Evolutionary conservation across 1,140 invertebrate genomes (phyloP).

Genomic region (Leptinotarsa defecta): DNA sequence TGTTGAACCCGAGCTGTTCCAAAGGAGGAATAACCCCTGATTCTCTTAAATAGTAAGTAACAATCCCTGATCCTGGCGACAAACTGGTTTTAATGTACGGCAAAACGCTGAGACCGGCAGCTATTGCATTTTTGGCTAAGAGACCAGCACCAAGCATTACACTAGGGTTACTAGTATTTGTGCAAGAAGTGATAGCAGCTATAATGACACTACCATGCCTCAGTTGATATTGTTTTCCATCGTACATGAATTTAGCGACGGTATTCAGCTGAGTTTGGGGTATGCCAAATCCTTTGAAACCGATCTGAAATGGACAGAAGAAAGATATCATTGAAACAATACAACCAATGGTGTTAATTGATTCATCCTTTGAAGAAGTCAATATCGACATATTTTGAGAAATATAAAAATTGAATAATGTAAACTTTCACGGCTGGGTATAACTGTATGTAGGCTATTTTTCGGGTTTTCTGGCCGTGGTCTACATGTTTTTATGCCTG

Average conservation of each 20-base stretch:
- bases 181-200: conserved; percentile 96
- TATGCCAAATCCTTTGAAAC: conserved; percentile 95
- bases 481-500: too few relatives aligned
- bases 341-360: too few relatives aligned
- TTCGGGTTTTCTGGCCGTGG: too few relatives aligned
- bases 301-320: conserved; percentile 65
- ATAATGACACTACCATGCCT: conserved; percentile 94
- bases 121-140: conserved; percentile 92
- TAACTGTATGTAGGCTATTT: too few relatives aligned
- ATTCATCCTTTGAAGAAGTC: too few relatives aligned
- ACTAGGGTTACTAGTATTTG: conserved; percentile 97
- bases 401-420: too few relatives aligned
- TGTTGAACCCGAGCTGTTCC: conserved; percentile 84
- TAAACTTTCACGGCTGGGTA: too few relatives aligned
- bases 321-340: too few relatives aligned
- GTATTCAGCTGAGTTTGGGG: conserved; percentile 67
- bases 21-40: conserved; percentile 86
- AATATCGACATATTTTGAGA: too few relatives aligned
- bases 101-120: conserved; percentile 83
- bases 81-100: conserved; percentile 97
- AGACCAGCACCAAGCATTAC: conserved; percentile 96
- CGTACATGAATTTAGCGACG: conserved; percentile 76
- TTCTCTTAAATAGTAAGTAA: conserved; percentile 91
- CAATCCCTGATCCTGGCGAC: conserved; percentile 96
- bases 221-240: conserved; percentile 82